phyloP scores from a whole-genome alignment of 2,113 vertebrate species.

The Tetraodon nigroviridis region DNA sequence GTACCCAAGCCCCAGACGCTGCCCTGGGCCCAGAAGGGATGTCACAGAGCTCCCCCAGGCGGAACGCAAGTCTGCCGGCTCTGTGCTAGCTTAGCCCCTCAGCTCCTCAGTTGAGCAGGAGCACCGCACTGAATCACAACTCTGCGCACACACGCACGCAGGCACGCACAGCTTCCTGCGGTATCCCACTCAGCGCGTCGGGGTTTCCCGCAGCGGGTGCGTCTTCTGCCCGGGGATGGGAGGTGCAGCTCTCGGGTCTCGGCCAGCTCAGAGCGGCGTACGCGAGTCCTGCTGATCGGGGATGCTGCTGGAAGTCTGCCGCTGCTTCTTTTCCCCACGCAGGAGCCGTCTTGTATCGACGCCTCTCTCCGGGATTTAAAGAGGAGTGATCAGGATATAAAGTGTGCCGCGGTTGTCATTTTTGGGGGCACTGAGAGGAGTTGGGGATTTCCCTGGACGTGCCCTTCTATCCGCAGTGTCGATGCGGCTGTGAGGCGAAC shows the following conservation, averaged over 20 bases:
- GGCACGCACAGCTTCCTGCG: conserved; percentile 53
- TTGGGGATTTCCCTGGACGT: conserved; percentile 68
- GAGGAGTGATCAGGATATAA: conserved; percentile 53
- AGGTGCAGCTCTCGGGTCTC: conserved; percentile 58
- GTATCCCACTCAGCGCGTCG: conserved; percentile 56
- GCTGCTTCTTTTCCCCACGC: conserved; percentile 40
- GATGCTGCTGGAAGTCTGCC: conserved; percentile 66
- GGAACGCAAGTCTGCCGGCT: conserved; percentile 25
- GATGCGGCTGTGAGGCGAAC: conserved; percentile 76
- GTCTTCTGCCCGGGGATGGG: conserved; percentile 65
- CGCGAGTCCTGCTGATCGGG: conserved; percentile 61
- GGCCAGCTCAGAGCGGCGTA: conserved; percentile 63
- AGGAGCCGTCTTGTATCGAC: conserved; percentile 51
- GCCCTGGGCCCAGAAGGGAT: conserved; percentile 34
- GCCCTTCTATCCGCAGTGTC: conserved; percentile 78
- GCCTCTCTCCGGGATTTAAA: conserved; percentile 58
- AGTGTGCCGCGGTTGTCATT: conserved; percentile 45
- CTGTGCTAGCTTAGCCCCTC: conserved; percentile 37
- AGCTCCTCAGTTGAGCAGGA: conserved; percentile 66
- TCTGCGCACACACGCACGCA: conserved; percentile 21
- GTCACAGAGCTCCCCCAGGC: conserved; percentile 34
- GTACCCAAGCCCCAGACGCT: conserved; percentile 41
- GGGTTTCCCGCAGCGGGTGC: conserved; percentile 64
- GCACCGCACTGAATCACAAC: conserved; percentile 59
- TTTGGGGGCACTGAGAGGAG: conserved; percentile 60